Base-by-base conservation (phyloP, 2,888 invertebrate genomes). In the Isoperla grammatica region DNA sequence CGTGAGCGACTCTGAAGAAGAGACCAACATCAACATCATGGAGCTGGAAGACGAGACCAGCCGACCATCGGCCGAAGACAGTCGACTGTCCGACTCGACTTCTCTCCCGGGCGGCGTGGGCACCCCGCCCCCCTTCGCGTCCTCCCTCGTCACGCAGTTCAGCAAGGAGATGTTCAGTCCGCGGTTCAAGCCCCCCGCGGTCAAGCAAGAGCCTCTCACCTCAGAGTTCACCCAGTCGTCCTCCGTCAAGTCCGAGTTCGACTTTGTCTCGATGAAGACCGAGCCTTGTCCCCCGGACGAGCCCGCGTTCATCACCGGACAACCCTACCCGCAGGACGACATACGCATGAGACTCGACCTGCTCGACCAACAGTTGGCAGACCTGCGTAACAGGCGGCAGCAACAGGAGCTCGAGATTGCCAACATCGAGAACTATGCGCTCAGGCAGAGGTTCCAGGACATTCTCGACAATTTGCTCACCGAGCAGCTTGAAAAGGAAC, bases 1-100 rank as follows among this genome's bases (percentile, higher is more conserved):
- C 29, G 87, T 95, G 0, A 94, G 94, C 69, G 94, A 95, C 67
- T 93, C 93, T 39, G 90, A 90, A 64, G 93, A 93, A 66, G 88
- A 89, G 62, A 83, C 83, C 65, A 85, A 85, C 60, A 77, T 80
- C 13, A 82, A 75, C 69, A 67, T 67, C 46, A 65, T 68, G 59
- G 90, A 91, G 70, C 77, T 90, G 65, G 92, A 90, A 68, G 92
- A 92, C 67, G 74, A 73, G 57, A 85, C 80, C 23, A 89, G 88
- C 65, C 81, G 83, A 48, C 77, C 90, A 59, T 87, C 88, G 0
- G 84, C 81, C 0, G 87, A 85, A 65, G 88, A 90, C 67, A 87
- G 86, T 65, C 64, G 67, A 15, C 73, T 88, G 60, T 87, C 88
- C 0, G 89, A 89, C 67, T 84, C 83, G 11, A 83, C 81, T 71